Conservation (phyloP, 2,888 invertebrate genomes). For the Pyralis farinalis region DNA sequence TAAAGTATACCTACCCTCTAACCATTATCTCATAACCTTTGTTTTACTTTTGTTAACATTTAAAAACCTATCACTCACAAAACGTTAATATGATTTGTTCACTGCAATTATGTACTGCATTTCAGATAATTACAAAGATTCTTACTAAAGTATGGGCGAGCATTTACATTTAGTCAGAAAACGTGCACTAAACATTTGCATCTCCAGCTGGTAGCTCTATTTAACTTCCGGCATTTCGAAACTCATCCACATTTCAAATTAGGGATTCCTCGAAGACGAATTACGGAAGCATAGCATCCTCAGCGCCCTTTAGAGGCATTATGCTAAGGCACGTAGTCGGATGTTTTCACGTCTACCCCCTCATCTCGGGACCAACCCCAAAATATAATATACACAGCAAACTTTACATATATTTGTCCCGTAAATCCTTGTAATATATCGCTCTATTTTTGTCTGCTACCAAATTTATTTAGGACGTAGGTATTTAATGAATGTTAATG, state of each 20-base stretch:
- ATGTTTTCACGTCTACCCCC: constrained; percentile 76
- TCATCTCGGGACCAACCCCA: constrained; percentile 72
- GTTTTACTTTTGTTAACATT: too few relatives aligned
- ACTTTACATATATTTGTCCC: constrained; percentile 82
- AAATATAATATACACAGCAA: constrained; percentile 79
- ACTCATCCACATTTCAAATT: constrained; percentile 77
- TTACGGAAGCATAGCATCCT: constrained; percentile 70
- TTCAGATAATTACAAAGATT: too few relatives aligned
- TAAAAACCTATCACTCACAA: too few relatives aligned
- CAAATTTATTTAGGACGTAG: constrained; percentile 68
- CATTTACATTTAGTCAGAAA: not conserved
- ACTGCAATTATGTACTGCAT: too few relatives aligned
- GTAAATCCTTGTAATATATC: constrained; percentile 79
- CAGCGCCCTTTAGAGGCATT: constrained; percentile 72
- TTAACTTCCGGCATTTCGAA: constrained; percentile 54
- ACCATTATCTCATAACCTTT: too few relatives aligned
- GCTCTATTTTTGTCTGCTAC: constrained; percentile 78
- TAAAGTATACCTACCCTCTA: too few relatives aligned
- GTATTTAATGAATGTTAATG: constrained; percentile 77
- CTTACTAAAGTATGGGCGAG: too few relatives aligned
- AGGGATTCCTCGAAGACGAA: constrained; percentile 79
- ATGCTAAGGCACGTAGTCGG: constrained; percentile 76
- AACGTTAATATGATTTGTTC: too few relatives aligned
- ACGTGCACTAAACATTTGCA: constrained; percentile 12
- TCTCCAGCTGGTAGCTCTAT: constrained; percentile 14